Evolutionary conservation across 2,888 invertebrate species (phyloP).

Genomic region (Heliconius sara): DNA sequence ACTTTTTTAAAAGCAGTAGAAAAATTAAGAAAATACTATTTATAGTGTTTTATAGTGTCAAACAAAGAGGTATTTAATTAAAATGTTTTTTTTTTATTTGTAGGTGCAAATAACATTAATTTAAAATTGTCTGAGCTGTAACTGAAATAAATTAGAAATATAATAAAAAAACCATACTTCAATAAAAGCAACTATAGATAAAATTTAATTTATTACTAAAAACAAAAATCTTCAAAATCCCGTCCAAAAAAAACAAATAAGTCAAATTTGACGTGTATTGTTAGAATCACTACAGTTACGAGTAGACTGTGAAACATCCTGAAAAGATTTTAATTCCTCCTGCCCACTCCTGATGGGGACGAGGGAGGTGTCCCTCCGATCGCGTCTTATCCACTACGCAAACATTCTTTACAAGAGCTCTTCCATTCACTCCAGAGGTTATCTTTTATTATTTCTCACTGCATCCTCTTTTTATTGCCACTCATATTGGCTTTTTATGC

Average conservation of each 20-base stretch:
- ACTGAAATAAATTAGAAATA: too few relatives aligned
- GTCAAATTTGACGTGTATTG: conserved; percentile 27
- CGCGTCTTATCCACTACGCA: conserved; percentile 82
- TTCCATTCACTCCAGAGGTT: conserved; percentile 81
- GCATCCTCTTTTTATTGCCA: conserved; percentile 62
- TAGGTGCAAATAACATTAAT: too few relatives aligned
- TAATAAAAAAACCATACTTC: too few relatives aligned
- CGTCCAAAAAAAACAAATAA: not conserved
- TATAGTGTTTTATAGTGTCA: too few relatives aligned
- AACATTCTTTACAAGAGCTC: conserved; percentile 82
- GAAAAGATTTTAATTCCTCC: conserved; percentile 74
- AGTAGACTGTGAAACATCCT: conserved; percentile 29
- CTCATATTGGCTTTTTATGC: conserved; percentile 84
- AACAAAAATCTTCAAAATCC: not conserved
- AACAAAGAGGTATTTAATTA: too few relatives aligned
- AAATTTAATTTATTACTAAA: not conserved
- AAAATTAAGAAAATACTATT: too few relatives aligned
- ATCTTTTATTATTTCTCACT: conserved; percentile 73
- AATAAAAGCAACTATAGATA: too few relatives aligned
- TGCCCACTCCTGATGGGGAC: conserved; percentile 59
- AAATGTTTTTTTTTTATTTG: too few relatives aligned
- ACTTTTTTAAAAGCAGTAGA: too few relatives aligned
- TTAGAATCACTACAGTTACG: conserved; percentile 23
- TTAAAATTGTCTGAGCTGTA: too few relatives aligned
- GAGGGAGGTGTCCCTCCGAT: conserved; percentile 75